Conservation (phyloP, 2,888 invertebrate species). For the Limnephilus rhombicus region DNA sequence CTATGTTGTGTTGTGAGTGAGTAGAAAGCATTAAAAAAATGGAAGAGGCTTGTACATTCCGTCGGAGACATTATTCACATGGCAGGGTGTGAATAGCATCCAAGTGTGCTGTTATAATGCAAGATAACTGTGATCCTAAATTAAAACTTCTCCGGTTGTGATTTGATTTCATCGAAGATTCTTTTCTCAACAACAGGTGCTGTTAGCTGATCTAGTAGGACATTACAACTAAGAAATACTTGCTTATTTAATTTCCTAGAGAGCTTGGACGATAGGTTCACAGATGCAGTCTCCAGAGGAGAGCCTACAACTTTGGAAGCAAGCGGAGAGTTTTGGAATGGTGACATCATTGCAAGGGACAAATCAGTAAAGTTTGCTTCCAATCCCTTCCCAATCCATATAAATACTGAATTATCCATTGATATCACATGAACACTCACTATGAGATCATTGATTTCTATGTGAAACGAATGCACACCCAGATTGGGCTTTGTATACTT, state of each 20-base stretch:
- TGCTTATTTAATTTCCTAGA: conserved; percentile 72
- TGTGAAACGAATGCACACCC: conserved; percentile 69
- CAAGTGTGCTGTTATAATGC: not conserved
- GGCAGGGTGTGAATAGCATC: not conserved
- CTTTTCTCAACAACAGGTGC: conserved; percentile 71
- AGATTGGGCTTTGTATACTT: conserved; percentile 68
- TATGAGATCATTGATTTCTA: conserved; percentile 69
- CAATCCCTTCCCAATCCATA: conserved; percentile 72
- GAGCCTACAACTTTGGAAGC: conserved; percentile 72
- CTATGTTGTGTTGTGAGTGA: not conserved
- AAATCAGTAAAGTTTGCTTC: conserved; percentile 71
- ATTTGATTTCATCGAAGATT: conserved; percentile 72
- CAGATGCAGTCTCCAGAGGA: conserved; percentile 70
- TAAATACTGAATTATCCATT: conserved; percentile 72
- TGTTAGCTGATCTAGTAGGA: conserved; percentile 70
- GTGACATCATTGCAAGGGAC: conserved; percentile 70
- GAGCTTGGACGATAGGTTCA: conserved; percentile 70
- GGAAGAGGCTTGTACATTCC: too few relatives aligned
- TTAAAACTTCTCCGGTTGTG: conserved; percentile 70
- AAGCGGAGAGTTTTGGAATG: conserved; percentile 68
- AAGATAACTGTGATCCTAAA: not conserved
- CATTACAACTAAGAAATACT: conserved; percentile 75
- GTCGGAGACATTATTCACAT: too few relatives aligned
- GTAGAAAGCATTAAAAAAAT: too few relatives aligned
- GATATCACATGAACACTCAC: conserved; percentile 72